Evolutionary conservation across 1,140 invertebrate genomes (phyloP).

Genomic region (Hestina assimilis): DNA sequence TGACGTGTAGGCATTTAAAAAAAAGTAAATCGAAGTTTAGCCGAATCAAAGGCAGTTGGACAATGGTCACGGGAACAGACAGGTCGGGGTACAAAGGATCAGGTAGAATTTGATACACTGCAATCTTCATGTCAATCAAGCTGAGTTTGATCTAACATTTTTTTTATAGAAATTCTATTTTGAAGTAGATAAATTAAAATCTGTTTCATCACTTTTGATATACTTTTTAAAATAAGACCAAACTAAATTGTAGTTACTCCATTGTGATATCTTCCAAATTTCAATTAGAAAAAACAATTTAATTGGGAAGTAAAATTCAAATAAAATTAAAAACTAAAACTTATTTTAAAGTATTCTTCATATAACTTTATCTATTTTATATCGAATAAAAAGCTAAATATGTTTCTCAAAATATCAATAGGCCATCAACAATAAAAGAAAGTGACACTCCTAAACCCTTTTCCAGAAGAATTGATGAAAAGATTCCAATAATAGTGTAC

Average conservation of each 20-base stretch:
- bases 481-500: slow-evolving; percentile 64
- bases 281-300: no score
- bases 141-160: background rate
- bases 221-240: no score
- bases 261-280: no score
- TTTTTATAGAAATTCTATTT: background rate
- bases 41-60: slow-evolving; percentile 73
- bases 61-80: slow-evolving; percentile 67
- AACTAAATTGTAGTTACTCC: no score
- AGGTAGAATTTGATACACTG: slow-evolving; percentile 68
- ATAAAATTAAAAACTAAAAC: no score
- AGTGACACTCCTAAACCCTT: slow-evolving; percentile 73
- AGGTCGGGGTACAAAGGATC: slow-evolving; percentile 55
- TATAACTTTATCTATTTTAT: no score
- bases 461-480: slow-evolving; percentile 72
- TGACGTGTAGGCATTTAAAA: slow-evolving; percentile 48
- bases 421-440: slow-evolving; percentile 40
- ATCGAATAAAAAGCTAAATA: background rate
- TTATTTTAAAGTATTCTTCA: no score
- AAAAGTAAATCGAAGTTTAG: slow-evolving; percentile 54
- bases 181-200: no score
- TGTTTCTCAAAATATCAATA: background rate
- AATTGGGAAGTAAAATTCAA: no score
- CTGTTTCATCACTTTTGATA: no score
- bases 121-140: slow-evolving; percentile 62